Conservation (phyloP, 1,140 invertebrate species). For the Zaprionus taronus region DNA sequence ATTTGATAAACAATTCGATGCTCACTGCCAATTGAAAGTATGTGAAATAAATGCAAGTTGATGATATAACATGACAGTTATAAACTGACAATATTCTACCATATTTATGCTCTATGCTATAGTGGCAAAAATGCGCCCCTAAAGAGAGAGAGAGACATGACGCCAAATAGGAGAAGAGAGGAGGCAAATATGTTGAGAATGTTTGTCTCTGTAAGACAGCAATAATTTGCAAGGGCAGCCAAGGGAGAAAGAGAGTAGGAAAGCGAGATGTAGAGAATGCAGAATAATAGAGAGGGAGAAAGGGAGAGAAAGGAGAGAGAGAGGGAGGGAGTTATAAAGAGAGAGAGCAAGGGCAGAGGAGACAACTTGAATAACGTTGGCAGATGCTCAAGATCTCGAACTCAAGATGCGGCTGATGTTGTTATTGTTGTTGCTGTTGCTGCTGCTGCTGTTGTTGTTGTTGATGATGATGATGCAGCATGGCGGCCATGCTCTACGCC, state of each 20-base stretch:
- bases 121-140: not conserved
- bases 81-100: not conserved
- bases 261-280: not conserved
- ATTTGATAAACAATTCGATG: not conserved
- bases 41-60: no score
- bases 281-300: not conserved
- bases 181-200: not conserved
- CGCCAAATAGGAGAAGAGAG: not conserved
- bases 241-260: not conserved
- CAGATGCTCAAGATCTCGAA: constrained; percentile 52
- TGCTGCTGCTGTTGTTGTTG: constrained; percentile 15
- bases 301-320: not conserved
- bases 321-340: not conserved
- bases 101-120: not conserved
- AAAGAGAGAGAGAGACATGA: not conserved
- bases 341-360: constrained; percentile 31
- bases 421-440: not conserved
- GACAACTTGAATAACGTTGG: constrained; percentile 49
- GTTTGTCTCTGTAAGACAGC: not conserved
- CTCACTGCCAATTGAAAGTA: no score
- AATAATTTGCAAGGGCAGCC: constrained; percentile 27
- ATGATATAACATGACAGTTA: not conserved
- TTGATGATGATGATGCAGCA: constrained; percentile 59
- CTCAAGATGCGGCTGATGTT: constrained; percentile 46
- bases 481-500: constrained; percentile 62